phyloP scores from a whole-genome alignment of 2,888 invertebrate species.

The Xiphydria camelus region DNA sequence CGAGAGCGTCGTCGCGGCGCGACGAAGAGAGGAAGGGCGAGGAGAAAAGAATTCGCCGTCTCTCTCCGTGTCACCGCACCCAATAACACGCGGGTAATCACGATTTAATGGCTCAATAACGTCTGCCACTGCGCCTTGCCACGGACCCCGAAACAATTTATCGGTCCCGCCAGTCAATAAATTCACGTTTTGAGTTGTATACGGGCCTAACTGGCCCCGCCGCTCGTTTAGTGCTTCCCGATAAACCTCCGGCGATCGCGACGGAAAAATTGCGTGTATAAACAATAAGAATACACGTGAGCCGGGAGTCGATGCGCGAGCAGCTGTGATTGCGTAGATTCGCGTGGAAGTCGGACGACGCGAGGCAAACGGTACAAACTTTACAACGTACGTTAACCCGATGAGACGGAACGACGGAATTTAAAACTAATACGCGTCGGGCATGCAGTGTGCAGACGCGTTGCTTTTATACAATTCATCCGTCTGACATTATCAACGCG shows the following conservation, averaged over 20 bases:
- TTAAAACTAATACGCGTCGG: too few relatives aligned
- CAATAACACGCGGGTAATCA: slow-evolving; percentile 52
- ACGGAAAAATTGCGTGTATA: slow-evolving; percentile 8
- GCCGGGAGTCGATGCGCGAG: too few relatives aligned
- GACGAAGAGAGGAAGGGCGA: slow-evolving; percentile 7
- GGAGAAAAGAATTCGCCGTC: slow-evolving; percentile 30
- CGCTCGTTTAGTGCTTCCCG: slow-evolving; percentile 14
- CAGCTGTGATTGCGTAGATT: too few relatives aligned
- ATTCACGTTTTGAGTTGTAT: slow-evolving; percentile 44
- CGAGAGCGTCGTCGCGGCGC: too few relatives aligned
- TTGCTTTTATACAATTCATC: too few relatives aligned
- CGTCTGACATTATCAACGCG: too few relatives aligned
- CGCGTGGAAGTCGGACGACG: too few relatives aligned
- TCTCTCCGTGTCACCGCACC: slow-evolving; percentile 39
- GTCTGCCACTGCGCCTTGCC: slow-evolving; percentile 35
- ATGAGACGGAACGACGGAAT: too few relatives aligned
- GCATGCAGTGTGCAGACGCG: too few relatives aligned
- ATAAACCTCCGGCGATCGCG: slow-evolving; percentile 8
- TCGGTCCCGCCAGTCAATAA: slow-evolving; percentile 48
- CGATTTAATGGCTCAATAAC: slow-evolving; percentile 55
- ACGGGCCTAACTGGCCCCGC: slow-evolving; percentile 23
- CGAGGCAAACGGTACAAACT: too few relatives aligned
- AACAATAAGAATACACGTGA: not conserved
- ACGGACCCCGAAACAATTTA: slow-evolving; percentile 47
- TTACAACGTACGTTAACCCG: too few relatives aligned